phyloP scores from a whole-genome alignment of 2,888 invertebrate genomes.

The Agrotis clavis region DNA sequence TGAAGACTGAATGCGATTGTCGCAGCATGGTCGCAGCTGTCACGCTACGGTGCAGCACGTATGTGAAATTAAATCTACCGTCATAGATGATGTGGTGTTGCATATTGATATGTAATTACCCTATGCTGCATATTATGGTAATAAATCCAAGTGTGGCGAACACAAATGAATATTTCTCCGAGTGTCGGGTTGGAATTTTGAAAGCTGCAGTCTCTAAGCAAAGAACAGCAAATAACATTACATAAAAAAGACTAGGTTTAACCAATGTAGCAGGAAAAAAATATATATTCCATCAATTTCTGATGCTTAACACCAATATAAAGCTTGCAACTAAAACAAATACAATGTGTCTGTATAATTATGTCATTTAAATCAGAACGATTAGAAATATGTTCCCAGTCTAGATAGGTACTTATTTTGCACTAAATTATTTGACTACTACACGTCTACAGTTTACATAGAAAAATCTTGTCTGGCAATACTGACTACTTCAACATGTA shows the following conservation, averaged over 20 bases:
- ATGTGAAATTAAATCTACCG: slow-evolving; percentile 63
- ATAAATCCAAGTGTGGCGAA: slow-evolving; percentile 8
- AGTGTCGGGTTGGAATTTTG: not conserved
- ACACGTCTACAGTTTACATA: not conserved
- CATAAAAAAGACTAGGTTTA: too few relatives aligned
- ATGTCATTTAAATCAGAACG: too few relatives aligned
- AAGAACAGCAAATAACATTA: not conserved
- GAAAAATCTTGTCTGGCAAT: slow-evolving; percentile 22
- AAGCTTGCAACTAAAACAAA: not conserved
- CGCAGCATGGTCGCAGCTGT: slow-evolving; percentile 75
- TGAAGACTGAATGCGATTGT: slow-evolving; percentile 68
- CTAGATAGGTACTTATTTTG: not conserved
- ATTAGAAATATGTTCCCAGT: not conserved
- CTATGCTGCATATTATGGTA: slow-evolving; percentile 23
- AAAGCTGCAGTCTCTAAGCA: not conserved
- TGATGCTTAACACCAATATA: not conserved
- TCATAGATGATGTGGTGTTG: slow-evolving; percentile 45
- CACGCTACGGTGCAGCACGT: slow-evolving; percentile 62
- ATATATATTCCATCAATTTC: not conserved
- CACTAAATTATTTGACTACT: slow-evolving; percentile 3
- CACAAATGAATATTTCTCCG: not conserved
- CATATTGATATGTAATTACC: slow-evolving; percentile 48
- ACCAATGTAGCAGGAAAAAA: too few relatives aligned
- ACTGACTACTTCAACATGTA: slow-evolving; percentile 40
- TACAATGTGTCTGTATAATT: too few relatives aligned